Evolutionary conservation across 2,797 vertebrate species (phyloP), one percentile per base, ranked within the genome.

Genomic region (Enteromius afrohamiltoni): DNA sequence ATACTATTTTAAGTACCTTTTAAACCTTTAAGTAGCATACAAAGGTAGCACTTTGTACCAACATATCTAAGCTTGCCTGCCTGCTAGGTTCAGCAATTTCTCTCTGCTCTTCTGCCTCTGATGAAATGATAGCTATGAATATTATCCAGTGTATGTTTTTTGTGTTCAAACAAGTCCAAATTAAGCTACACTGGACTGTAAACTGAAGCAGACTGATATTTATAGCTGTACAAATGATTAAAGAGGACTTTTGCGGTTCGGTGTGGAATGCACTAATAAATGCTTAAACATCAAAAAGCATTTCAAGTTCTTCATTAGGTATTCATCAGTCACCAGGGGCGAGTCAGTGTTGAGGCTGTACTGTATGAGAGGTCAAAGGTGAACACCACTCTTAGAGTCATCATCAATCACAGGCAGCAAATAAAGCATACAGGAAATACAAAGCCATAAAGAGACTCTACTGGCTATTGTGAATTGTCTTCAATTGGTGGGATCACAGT

Each of bases 361-460:
- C 77, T 40, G 64, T 45, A 70, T 29, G 53, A 80, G 53, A 19
- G 79, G 67, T 80, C 53, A 80, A 80, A 58, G 67, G 37, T 47
- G 26, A 80, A 60, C 19, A 16, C 51, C 17, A 60, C 53, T 40
- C 77, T 51, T 60, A 45, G 6, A 71, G 19, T 13, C 68, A 81
- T 81, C 79, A 73, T 76, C 73, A 76, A 49, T 81, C 69, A 80
- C 42, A 83, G 13, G 26, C 69, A 80, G 49, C 40, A 58, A 68
- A 29, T 79, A 62, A 71, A 79, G 26, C 51, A 26, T 19, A 29
- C 31, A 29, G 45, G 40, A 49, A 4, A 37, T 19, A 53, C 11
- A 55, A 47, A 80, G 73, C 69, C 40, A 81, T 53, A 73, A 62
- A 73, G 53, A 80, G 26, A 34, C 53, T 73, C 55, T 34, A 62